Base-by-base conservation (phyloP, 2,888 invertebrate genomes). In the Dromius quadrimaculatus region DNA sequence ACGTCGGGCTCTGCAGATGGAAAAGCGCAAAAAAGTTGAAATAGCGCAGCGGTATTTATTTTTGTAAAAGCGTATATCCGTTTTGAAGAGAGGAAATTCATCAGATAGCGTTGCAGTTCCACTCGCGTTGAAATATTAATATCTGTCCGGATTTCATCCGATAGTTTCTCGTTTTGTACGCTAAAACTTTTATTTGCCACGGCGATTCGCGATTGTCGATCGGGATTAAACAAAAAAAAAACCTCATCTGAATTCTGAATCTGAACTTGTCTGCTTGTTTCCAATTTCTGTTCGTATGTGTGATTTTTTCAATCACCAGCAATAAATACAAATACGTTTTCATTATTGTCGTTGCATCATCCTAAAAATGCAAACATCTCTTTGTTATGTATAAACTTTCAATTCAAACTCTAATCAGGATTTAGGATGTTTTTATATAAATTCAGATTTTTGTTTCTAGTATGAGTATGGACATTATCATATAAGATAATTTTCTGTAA, bases 1-100 rank as follows among this genome's bases (percentile, higher is more conserved):
- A 28, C 28, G 28, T 20, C 45, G 19, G 20, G 65, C 50, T 65
- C 36, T 57, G 57, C 57, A 70, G 72, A 63, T 54, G 70, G 64
- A 72, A 72, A 70, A 70, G 72, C 64, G 57, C 64, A 59, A 70
- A 70, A 68, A 72, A 70, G 59, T 57, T 70, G 64, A 64, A 72
- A 72, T 69, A 65, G 65, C 70, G 63, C 50, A 65, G 45, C 64
- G 69, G 65, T 73, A 72, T 73, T 72, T 73, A 72, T 73, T 73
- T 71, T 73, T 72, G 72, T 69, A 72, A 69, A 68, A 74, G 71
- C 72, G 74, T 70, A 70, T 66, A 66, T 66, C 57, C 57, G 54
- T 22, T 57, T 36, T 54, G 57, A 57, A 66, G 66, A 50, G 66
- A 54, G 57, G 57, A 66, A 50, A 66, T 66, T 66, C 66, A 66